Evolutionary conservation across 1,140 invertebrate species (phyloP).

Genomic region (Andrena cerasifolii): DNA sequence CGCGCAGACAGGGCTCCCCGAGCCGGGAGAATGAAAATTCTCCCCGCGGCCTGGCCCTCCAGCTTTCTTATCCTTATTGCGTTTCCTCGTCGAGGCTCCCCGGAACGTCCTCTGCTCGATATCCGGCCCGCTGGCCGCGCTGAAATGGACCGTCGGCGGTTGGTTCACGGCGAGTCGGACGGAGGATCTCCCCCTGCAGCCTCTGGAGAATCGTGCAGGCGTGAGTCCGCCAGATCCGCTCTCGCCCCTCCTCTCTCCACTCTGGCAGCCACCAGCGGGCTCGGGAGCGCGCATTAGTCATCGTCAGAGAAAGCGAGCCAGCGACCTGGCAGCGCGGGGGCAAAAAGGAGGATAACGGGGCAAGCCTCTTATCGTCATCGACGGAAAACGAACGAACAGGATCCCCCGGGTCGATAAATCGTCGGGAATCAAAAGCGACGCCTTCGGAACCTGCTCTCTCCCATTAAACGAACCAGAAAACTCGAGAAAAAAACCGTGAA

Average conservation of each 20-base stretch:
- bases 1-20: not conserved
- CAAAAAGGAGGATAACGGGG: constrained; percentile 7
- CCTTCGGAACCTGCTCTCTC: no score
- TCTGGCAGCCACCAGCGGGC: constrained; percentile 16
- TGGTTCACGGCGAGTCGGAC: constrained; percentile 8
- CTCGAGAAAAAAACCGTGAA: no score
- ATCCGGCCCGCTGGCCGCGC: not conserved
- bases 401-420: no score
- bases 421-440: no score
- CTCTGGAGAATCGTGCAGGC: not conserved
- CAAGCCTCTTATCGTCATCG: constrained; percentile 18
- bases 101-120: not conserved
- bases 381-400: constrained; percentile 13
- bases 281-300: constrained; percentile 41
- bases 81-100: not conserved
- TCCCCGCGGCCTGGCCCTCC: not conserved
- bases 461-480: no score
- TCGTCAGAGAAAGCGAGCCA: constrained; percentile 37
- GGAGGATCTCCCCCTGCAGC: not conserved
- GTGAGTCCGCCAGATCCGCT: not conserved
- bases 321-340: not conserved
- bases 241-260: not conserved
- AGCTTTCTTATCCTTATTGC: not conserved
- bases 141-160: not conserved
- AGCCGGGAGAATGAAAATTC: not conserved